Base-by-base conservation (phyloP, 2,888 invertebrate species). In the Arrhopalites spinosus region DNA sequence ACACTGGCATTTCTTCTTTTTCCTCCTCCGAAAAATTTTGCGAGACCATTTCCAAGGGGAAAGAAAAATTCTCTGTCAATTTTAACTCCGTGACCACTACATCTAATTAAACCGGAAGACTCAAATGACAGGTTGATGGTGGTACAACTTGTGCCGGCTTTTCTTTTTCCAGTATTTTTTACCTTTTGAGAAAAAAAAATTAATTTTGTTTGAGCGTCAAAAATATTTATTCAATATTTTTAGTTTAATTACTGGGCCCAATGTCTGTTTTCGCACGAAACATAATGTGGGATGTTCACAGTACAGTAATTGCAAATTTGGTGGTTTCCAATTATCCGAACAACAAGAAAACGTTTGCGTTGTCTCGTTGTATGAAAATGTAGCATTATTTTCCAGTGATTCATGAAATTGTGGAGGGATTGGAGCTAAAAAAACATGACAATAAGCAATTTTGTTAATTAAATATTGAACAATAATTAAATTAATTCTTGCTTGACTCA, bases 211-310 rank as follows among this genome's bases (percentile, higher is more conserved):
- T 36, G 36, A 36, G 36, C 11, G 3, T 36, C 36, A 36, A 36
- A n/a, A n/a, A n/a, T n/a, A n/a, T n/a, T n/a, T n/a, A n/a, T n/a
- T n/a, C n/a, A n/a, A n/a, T n/a, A n/a, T n/a, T n/a, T n/a, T n/a
- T n/a, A n/a, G n/a, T n/a, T 3, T 23, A 23, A 11, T 27, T 61
- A 61, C 27, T 23, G 20, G 11, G 25, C 45, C 30, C 27, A 73
- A 20, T 25, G 17, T n/a, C 11, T 47, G 45, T 23, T 66, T 73
- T 30, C 25, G 63, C 20, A 29, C 20, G 13, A n/a, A 29, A 30
- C 73, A 73, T 13, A 73, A 7, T 5, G 73, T 64, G 7, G 73
- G 73, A 53, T 73, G 64, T 5, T 73, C 73, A 30, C 73, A 73
- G 17, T 27, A 50, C 13, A 53, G 5, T 2, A 73, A 25, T 7